Conservation (phyloP, 2,888 invertebrate species). For the Drosophila hamatofila region DNA sequence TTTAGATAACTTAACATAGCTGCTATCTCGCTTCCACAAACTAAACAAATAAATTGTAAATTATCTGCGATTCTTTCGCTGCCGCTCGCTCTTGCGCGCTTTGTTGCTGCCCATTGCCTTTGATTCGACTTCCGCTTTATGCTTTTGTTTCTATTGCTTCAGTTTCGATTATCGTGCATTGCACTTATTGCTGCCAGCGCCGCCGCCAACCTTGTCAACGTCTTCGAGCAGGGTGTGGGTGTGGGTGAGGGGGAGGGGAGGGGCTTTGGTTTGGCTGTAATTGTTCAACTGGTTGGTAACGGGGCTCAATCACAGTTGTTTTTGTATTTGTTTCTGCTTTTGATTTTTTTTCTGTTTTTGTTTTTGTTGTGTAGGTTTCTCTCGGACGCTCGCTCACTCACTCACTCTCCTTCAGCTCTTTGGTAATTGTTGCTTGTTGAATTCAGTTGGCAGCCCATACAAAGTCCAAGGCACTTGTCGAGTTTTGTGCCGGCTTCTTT, state of each 20-base stretch:
- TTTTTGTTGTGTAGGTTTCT: not conserved
- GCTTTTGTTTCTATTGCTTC: conserved; percentile 75
- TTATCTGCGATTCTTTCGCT: not conserved
- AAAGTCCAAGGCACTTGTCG: conserved; percentile 49
- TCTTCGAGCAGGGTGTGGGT: conserved; percentile 37
- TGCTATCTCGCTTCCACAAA: conserved; percentile 16
- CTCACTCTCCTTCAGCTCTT: not conserved
- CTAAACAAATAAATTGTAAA: conserved; percentile 32
- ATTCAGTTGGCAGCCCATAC: conserved; percentile 59
- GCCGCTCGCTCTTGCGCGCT: not conserved
- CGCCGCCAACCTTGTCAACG: conserved; percentile 56
- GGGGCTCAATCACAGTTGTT: conserved; percentile 60
- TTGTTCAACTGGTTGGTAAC: conserved; percentile 34
- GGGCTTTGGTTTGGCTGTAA: not conserved
- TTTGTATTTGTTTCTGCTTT: not conserved
- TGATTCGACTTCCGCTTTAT: conserved; percentile 37
- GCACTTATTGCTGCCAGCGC: conserved; percentile 65
- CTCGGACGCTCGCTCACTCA: not conserved
- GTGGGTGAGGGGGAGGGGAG: not conserved
- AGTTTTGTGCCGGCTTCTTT: conserved; percentile 26
- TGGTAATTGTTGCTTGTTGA: conserved; percentile 78
- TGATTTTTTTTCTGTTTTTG: no score
- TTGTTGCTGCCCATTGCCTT: conserved; percentile 15
- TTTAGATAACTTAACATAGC: not conserved
- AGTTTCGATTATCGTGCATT: conserved; percentile 75